These are phyloP conservation scores for Garra rufa DNA, from an alignment of 2,113 vertebrate species.

Conservation along the genomic window DNA sequence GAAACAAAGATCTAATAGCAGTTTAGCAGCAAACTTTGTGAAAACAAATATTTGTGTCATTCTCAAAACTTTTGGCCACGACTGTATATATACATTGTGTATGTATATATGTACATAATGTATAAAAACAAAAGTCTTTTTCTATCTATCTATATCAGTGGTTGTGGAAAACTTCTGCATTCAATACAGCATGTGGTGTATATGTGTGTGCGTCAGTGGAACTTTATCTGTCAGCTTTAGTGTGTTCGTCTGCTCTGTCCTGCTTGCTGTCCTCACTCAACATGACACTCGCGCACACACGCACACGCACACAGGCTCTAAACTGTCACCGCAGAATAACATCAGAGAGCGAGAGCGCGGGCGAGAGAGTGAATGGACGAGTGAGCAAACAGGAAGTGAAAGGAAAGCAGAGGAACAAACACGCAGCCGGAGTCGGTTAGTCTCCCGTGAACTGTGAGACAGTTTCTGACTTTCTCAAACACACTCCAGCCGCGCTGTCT, in stretches of 20 bases:
- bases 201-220: background rate
- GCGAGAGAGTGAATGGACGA: background rate
- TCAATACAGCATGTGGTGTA: conserved; percentile 3
- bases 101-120: background rate
- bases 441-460: conserved; percentile 36
- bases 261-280: conserved; percentile 25
- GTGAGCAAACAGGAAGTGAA: conserved; percentile 36
- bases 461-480: conserved; percentile 5
- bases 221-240: conserved; percentile 21
- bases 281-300: conserved; percentile 32
- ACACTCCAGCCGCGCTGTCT: conserved; percentile 29
- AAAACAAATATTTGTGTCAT: no score
- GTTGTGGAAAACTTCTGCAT: background rate
- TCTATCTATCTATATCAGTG: background rate
- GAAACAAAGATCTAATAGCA: no score
- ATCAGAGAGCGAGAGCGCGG: conserved; percentile 41
- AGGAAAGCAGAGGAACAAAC: conserved; percentile 35
- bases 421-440: conserved; percentile 28
- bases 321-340: conserved; percentile 36
- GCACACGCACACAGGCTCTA: conserved; percentile 26
- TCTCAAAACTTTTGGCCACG: no score
- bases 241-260: conserved; percentile 28
- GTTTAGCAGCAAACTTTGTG: no score
- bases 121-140: background rate
- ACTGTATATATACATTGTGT: no score